A percentile compares a stretch with the other conserved stretches of the same genome.
Conservation (phyloP, 2,797 vertebrate genomes). For the Amblyopsis hoosieri region DNA sequence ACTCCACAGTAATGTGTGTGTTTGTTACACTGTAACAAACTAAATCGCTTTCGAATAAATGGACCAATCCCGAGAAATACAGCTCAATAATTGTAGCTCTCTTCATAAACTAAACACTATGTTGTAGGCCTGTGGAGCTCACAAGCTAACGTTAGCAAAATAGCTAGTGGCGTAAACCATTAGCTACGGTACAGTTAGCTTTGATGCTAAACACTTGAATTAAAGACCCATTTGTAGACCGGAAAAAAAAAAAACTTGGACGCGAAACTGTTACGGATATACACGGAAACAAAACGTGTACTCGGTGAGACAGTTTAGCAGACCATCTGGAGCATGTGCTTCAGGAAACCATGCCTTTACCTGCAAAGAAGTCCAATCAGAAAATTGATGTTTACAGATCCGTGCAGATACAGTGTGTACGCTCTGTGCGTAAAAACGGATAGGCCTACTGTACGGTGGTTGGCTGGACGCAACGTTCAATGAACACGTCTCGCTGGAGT, state of each 20-base stretch:
- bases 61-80: accelerated
- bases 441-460: conserved; percentile 67
- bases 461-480: conserved; percentile 64
- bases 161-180: conserved; percentile 16
- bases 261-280: background rate
- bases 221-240: conserved; percentile 41
- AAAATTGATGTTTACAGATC: conserved; percentile 77
- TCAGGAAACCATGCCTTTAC: conserved; percentile 57
- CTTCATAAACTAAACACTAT: conserved; percentile 3
- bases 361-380: conserved; percentile 71
- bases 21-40: no score
- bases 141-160: conserved; percentile 45
- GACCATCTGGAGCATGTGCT: background rate
- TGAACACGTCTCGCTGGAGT: conserved; percentile 61
- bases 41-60: no score
- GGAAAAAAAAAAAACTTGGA: conserved; percentile 30
- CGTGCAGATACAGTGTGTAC: conserved; percentile 63
- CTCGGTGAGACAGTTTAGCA: accelerated
- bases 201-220: conserved; percentile 57
- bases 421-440: conserved; percentile 76
- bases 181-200: conserved; percentile 58
- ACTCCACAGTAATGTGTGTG: no score
- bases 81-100: background rate
- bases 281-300: background rate
- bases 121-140: conserved; percentile 23